phyloP scores from a whole-genome alignment of 2,113 vertebrate genomes.

The Peromyscus polionotus region DNA sequence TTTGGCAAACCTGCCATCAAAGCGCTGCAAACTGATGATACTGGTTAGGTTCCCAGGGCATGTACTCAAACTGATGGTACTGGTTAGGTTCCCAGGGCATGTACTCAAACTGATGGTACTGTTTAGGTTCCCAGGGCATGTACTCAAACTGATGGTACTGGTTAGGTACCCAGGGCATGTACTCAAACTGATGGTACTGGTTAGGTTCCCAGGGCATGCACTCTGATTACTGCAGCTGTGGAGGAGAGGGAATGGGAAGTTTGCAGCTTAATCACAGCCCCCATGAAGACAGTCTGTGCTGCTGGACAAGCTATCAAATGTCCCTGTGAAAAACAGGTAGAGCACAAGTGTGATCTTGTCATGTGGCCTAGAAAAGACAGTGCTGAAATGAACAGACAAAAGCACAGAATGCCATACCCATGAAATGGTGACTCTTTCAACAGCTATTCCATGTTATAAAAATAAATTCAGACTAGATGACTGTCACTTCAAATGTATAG shows the following conservation, averaged over 20 bases:
- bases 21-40: constrained; percentile 59
- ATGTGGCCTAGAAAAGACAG: not conserved
- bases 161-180: not conserved
- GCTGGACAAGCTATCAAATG: constrained; percentile 17
- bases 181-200: constrained; percentile 44
- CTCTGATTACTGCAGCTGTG: constrained; percentile 61
- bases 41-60: constrained; percentile 2
- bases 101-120: constrained; percentile 38
- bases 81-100: no score
- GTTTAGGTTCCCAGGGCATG: not conserved
- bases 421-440: constrained; percentile 32
- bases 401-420: not conserved
- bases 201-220: constrained; percentile 10
- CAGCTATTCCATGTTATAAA: not conserved
- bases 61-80: no score
- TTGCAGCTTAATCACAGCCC: constrained; percentile 17
- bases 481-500: constrained; percentile 49
- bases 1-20: constrained; percentile 29
- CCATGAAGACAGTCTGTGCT: not conserved
- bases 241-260: not conserved
- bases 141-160: constrained; percentile 42
- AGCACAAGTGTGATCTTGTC: constrained; percentile 37
- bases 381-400: not conserved
- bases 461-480: constrained; percentile 40
- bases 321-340: not conserved